Conservation (phyloP, 2,113 vertebrate species). For the Speoplatyrhinus poulsoni region DNA sequence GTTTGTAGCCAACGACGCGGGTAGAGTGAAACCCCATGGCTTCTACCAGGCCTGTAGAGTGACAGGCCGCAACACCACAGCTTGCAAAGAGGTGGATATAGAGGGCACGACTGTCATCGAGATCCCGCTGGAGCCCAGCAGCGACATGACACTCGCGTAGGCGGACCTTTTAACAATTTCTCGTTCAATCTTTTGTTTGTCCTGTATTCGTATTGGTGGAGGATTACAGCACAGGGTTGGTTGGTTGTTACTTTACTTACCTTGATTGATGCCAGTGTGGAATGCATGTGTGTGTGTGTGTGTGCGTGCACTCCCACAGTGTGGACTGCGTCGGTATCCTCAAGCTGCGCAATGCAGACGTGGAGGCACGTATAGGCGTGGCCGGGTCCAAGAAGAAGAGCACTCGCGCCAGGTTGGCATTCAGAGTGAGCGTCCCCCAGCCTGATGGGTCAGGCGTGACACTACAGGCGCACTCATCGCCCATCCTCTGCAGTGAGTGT, state of each 20-base stretch:
- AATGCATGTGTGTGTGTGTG: neutral
- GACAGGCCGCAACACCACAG: slow-evolving; percentile 96
- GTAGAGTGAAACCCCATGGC: slow-evolving; percentile 94
- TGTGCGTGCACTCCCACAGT: slow-evolving; percentile 62
- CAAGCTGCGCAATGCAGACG: slow-evolving; percentile 96
- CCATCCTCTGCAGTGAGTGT: slow-evolving; percentile 96
- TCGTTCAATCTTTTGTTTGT: neutral
- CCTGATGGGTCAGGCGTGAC: slow-evolving; percentile 89
- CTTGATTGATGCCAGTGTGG: neutral
- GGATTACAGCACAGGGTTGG: neutral
- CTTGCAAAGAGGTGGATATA: slow-evolving; percentile 97
- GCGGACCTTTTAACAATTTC: slow-evolving; percentile 43
- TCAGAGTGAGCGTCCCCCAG: slow-evolving; percentile 90
- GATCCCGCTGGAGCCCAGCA: slow-evolving; percentile 92
- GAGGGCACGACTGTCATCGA: slow-evolving; percentile 98
- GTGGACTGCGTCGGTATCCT: slow-evolving; percentile 98
- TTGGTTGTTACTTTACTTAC: too few species aligned
- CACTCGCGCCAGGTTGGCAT: slow-evolving; percentile 94
- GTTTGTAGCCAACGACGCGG: slow-evolving; percentile 97
- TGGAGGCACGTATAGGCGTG: slow-evolving; percentile 96
- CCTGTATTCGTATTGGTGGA: too few species aligned
- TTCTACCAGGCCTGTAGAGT: slow-evolving; percentile 98
- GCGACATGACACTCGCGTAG: slow-evolving; percentile 95
- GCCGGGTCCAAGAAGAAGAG: slow-evolving; percentile 99
- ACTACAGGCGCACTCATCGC: slow-evolving; percentile 90